These are phyloP conservation scores for Cyrtodaria siliqua DNA, from an alignment of 2,888 invertebrate species.

Conservation along the genomic window DNA sequence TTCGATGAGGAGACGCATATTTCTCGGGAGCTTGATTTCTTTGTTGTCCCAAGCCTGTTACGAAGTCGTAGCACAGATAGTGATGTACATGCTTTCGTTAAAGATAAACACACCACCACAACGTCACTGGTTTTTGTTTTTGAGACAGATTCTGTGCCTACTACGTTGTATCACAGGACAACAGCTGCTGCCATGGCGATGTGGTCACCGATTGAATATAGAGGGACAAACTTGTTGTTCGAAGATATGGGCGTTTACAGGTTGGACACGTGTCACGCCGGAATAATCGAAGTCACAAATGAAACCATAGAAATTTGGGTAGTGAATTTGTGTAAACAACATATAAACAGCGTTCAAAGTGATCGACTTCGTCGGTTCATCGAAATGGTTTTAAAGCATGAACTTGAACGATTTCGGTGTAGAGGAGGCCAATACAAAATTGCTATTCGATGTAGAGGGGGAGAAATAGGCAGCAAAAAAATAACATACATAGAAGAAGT, in stretches of 20 bases:
- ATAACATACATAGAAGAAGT: too few relatives aligned
- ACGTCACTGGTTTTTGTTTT: constrained; percentile 14
- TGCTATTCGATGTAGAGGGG: too few relatives aligned
- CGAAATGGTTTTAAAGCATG: constrained; percentile 14
- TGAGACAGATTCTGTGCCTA: constrained; percentile 5
- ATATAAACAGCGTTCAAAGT: background rate
- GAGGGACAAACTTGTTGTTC: constrained; percentile 7
- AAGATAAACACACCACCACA: too few relatives aligned
- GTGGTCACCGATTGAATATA: constrained; percentile 21
- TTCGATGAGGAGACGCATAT: constrained; percentile 6
- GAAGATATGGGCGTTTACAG: constrained; percentile 8
- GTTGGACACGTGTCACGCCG: constrained; percentile 25
- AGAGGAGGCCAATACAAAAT: too few relatives aligned
- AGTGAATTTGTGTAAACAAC: background rate
- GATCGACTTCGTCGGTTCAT: constrained; percentile 13
- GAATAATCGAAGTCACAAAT: constrained; percentile 15
- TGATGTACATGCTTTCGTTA: too few relatives aligned
- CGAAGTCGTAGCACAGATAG: background rate
- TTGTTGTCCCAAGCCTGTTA: constrained; percentile 30
- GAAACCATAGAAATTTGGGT: constrained; percentile 15
- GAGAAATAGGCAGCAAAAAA: too few relatives aligned
- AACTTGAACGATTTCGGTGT: background rate
- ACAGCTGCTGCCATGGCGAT: constrained; percentile 28
- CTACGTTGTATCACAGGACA: constrained; percentile 23
- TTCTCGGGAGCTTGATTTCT: constrained; percentile 9